Base-by-base conservation (phyloP, 2,797 vertebrate genomes). In the Momotus momota region DNA sequence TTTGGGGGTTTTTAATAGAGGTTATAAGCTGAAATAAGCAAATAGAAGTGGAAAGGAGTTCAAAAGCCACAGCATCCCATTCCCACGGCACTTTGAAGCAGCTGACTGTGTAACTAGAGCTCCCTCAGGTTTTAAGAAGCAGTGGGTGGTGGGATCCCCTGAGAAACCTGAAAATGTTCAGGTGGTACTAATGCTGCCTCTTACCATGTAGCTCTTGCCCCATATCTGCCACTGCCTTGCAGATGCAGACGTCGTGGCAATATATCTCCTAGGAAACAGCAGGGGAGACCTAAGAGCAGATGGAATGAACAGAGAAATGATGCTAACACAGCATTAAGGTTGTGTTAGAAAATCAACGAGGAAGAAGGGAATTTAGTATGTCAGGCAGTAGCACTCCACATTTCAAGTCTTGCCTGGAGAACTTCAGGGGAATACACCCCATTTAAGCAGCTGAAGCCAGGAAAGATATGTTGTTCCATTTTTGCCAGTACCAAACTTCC, bases 191-290 rank as follows among this genome's bases (percentile, higher is more conserved):
- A 90, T 38, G 55, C 58, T 90, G 73, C 86, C 65, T 92, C 67
- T 46, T 71, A 60, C 31, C 81, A 57, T 26, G 86, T 51, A 83
- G 57, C 41, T 92, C 41, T 69, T 95, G 93, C 90, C 91, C 96
- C 71, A 33, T 94, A 70, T 95, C 89, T 94, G 93, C 89, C 82
- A 90, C 73, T 49, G 82, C 73, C 77, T 93, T 95, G 86, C 95
- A 96, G 93, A 95, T 92, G 93, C 94, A 82, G 73, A 65, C 78
- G 69, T 71, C 1, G 0, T 90, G 83, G 91, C 86, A 93, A 81
- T 94, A 51, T n/a, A 82, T 95, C 94, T 95, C 96, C 93, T 93
- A 96, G 94, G 93, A 96, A 96, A 97, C 95, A 95, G 90, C 60
- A 1, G 90, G 94, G 88, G 77, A 96, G 90, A 94, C 88, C 86